Evolutionary conservation across 2,113 vertebrate genomes (phyloP).

Genomic region (Ciconia maguari): DNA sequence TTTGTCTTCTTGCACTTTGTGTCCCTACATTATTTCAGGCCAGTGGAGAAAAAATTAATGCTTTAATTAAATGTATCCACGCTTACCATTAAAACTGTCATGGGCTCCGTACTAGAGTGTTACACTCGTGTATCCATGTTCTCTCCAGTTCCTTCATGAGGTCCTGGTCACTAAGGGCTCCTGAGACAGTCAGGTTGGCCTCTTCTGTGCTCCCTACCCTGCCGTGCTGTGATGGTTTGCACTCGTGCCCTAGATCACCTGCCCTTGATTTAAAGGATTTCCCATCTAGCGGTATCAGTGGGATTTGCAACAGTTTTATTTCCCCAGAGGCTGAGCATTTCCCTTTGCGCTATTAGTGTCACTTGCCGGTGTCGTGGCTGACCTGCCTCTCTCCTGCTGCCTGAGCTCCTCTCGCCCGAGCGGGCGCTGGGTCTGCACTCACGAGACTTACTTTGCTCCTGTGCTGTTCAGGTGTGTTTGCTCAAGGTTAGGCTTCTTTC

Average conservation of each 20-base stretch:
- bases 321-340: background rate
- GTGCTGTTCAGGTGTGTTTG: background rate
- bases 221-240: background rate
- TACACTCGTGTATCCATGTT: fast-evolving
- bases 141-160: background rate
- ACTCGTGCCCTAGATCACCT: background rate
- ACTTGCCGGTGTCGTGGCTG: background rate
- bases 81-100: background rate
- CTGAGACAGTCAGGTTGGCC: background rate
- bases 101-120: background rate
- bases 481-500: background rate
- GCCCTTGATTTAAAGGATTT: background rate
- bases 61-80: background rate
- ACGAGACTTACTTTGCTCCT: background rate
- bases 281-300: background rate
- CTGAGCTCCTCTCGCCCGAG: background rate
- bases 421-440: background rate
- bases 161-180: background rate
- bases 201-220: background rate
- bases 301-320: background rate
- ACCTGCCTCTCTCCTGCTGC: background rate
- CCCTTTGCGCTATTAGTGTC: fast-evolving
- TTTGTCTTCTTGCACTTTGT: background rate
- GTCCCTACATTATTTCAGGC: background rate
- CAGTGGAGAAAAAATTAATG: background rate